phyloP scores from a whole-genome alignment of 2,888 invertebrate species.

The Caenorhabditis auriculariae region DNA sequence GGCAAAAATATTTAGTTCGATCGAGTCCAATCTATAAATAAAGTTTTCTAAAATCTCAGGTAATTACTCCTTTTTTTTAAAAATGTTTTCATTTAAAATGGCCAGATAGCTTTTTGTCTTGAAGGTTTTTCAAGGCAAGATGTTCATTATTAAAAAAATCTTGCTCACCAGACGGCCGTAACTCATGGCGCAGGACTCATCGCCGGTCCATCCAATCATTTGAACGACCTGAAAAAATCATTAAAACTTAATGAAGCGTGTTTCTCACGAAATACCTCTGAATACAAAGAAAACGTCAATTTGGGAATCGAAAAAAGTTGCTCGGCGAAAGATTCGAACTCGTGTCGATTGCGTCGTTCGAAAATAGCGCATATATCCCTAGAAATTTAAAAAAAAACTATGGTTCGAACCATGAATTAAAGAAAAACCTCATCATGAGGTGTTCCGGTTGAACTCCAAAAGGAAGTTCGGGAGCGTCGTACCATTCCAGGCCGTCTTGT shows the following conservation, averaged over 20 bases:
- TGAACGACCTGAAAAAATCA: slow-evolving; percentile 3
- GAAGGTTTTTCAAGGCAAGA: background rate
- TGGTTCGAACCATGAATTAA: background rate
- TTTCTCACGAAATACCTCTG: slow-evolving; percentile 22
- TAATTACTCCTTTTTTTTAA: background rate
- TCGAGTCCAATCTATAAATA: background rate
- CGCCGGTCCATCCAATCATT: slow-evolving; percentile 9
- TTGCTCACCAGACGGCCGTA: slow-evolving; percentile 36
- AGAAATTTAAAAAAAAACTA: slow-evolving; percentile 2
- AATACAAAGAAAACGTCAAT: slow-evolving; percentile 30
- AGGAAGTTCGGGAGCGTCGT: slow-evolving; percentile 30
- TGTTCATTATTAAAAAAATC: too few relatives aligned
- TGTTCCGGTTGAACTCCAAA: slow-evolving; percentile 36
- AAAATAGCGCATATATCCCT: slow-evolving; percentile 26
- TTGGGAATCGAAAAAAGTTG: slow-evolving; percentile 17
- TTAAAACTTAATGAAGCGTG: background rate
- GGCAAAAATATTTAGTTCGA: background rate
- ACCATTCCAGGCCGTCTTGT: slow-evolving; percentile 32
- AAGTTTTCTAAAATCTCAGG: background rate
- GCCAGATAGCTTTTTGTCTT: background rate
- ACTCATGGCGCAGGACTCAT: slow-evolving; percentile 21
- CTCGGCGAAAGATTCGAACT: slow-evolving; percentile 14
- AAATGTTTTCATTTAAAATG: background rate
- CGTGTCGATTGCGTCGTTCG: slow-evolving; percentile 16
- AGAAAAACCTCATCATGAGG: slow-evolving; percentile 21